Evolutionary conservation across 2,797 vertebrate genomes (phyloP).

Genomic region (Phrynocephalus vlangalii): DNA sequence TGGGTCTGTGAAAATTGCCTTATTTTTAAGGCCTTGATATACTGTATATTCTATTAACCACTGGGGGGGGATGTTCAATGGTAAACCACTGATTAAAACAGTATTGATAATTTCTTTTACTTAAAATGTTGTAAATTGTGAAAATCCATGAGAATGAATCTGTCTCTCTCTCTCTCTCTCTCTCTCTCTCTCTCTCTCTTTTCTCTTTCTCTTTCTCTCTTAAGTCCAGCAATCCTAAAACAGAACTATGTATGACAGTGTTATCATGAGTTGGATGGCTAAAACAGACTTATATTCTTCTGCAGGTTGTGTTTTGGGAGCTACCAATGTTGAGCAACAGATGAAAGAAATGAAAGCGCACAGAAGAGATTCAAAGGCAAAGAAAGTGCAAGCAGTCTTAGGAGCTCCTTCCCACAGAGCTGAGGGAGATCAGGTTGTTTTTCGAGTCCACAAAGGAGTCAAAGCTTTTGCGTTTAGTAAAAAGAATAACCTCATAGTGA

Average conservation of each 20-base stretch:
- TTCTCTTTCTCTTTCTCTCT: no score
- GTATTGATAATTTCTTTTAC: constrained; percentile 67
- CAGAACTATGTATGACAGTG: not conserved
- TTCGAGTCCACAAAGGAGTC: constrained; percentile 77
- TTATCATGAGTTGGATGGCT: not conserved
- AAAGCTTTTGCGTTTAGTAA: constrained; percentile 80
- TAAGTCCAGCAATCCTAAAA: not conserved
- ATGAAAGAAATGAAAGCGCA: constrained; percentile 76
- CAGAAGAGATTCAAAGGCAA: constrained; percentile 72
- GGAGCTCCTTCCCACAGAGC: constrained; percentile 70
- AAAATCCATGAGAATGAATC: constrained; percentile 54
- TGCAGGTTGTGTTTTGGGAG: constrained; percentile 74
- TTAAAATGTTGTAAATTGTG: constrained; percentile 47
- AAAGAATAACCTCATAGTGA: constrained; percentile 78
- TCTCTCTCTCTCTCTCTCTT: no score
- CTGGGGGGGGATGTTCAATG: constrained; percentile 48
- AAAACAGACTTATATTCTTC: constrained; percentile 38
- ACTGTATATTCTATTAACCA: constrained; percentile 72
- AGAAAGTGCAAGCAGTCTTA: constrained; percentile 59
- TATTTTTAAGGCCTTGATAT: constrained; percentile 72
- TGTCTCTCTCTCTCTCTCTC: no score
- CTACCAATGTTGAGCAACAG: constrained; percentile 76
- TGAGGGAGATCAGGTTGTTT: constrained; percentile 74
- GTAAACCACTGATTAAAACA: not conserved
- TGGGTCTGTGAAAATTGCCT: constrained; percentile 58